Evolutionary conservation across 2,797 vertebrate species (phyloP).

Genomic region (Miichthys miiuy): DNA sequence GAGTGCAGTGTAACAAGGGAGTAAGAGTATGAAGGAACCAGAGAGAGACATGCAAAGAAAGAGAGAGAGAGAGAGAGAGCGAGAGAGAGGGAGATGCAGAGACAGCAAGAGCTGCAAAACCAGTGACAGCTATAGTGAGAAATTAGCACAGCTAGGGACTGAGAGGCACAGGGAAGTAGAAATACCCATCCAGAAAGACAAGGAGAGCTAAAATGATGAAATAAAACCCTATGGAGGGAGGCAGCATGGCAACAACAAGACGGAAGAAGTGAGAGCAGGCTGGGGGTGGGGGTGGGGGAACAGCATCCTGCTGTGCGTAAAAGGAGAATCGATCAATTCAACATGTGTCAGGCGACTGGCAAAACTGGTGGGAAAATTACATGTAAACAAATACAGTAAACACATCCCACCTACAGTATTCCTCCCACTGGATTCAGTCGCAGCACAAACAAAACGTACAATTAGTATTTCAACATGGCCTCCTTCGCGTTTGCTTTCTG

Average conservation of each 20-base stretch:
- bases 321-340: slow-evolving; percentile 54
- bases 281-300: background rate
- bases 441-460: slow-evolving; percentile 45
- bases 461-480: slow-evolving; percentile 62
- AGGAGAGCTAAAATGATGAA: slow-evolving; percentile 1
- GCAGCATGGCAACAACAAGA: slow-evolving; percentile 47
- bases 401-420: slow-evolving; percentile 48
- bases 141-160: slow-evolving; percentile 67
- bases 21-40: slow-evolving; percentile 55
- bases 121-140: slow-evolving; percentile 65
- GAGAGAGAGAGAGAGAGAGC: slow-evolving; percentile 45
- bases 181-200: slow-evolving; percentile 40
- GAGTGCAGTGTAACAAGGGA: slow-evolving; percentile 65
- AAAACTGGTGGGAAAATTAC: slow-evolving; percentile 54
- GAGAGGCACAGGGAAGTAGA: slow-evolving; percentile 49
- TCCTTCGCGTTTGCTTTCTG: slow-evolving; percentile 23
- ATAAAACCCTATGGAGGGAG: slow-evolving; percentile 3
- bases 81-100: slow-evolving; percentile 50
- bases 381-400: slow-evolving; percentile 70
- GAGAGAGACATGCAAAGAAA: slow-evolving; percentile 50
- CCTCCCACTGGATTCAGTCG: slow-evolving; percentile 55
- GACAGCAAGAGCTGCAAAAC: slow-evolving; percentile 54
- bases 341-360: slow-evolving; percentile 36
- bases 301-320: slow-evolving; percentile 37
- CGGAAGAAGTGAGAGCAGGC: slow-evolving; percentile 3